Percentiles rank a stretch among this genome's conserved stretches.
Evolutionary conservation across 2,888 invertebrate species (phyloP).

Genomic region (Aporophyla lueneburgensis): DNA sequence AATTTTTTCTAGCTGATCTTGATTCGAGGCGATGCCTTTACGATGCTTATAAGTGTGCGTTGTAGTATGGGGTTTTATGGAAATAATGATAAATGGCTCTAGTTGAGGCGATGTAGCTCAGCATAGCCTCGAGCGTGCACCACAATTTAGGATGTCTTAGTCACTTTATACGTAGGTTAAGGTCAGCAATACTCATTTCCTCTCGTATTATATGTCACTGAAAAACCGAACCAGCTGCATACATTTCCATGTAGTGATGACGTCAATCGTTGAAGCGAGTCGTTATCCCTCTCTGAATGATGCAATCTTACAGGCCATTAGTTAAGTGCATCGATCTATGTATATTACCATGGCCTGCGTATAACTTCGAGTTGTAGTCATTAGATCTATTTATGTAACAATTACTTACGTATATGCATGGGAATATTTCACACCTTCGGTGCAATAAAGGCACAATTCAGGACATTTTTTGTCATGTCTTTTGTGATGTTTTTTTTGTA

Average conservation of each 20-base stretch:
- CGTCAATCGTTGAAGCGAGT: slow-evolving; percentile 19
- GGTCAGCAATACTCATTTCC: background rate
- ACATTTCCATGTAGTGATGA: slow-evolving; percentile 7
- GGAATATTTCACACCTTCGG: no score
- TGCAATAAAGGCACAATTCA: no score
- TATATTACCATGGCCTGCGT: background rate
- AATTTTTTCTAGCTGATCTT: background rate
- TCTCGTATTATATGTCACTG: background rate
- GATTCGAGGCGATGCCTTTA: background rate
- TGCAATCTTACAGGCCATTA: slow-evolving; percentile 37
- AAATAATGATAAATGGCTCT: background rate
- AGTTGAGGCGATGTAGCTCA: background rate
- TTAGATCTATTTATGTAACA: background rate
- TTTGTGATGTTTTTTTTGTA: no score
- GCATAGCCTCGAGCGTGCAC: background rate
- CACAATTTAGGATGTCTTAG: no score
- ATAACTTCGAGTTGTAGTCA: background rate
- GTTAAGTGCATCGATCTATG: slow-evolving; percentile 9
- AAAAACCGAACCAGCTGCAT: slow-evolving; percentile 7
- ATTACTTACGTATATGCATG: no score
- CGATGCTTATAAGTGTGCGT: background rate
- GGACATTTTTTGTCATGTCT: no score
- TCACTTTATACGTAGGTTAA: no score
- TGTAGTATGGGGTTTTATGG: background rate
- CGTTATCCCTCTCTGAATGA: slow-evolving; percentile 20